Conservation (phyloP, 1,140 invertebrate species). For the Bombus cullumanus region DNA sequence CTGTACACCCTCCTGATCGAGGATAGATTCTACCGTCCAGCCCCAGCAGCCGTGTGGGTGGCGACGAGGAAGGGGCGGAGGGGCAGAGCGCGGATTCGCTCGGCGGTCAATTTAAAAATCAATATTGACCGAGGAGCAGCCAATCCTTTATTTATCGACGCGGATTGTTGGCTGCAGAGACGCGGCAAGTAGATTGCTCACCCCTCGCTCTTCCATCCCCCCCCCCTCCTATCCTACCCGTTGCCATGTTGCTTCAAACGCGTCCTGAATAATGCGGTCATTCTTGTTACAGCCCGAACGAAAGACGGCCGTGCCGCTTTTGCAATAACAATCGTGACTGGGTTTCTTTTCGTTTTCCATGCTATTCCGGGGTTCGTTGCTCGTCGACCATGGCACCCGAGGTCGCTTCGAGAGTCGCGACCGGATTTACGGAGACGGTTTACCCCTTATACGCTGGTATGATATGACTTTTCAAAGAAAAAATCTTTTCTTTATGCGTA, state of each 20-base stretch:
- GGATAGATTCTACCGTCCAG: conserved; percentile 61
- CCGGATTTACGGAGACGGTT: background rate
- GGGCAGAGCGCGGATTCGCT: conserved; percentile 75
- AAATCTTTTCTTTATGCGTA: no score
- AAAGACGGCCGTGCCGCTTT: conserved; percentile 38
- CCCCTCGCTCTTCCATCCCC: conserved; percentile 31
- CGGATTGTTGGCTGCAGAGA: conserved; percentile 77
- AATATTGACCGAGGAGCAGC: conserved; percentile 82
- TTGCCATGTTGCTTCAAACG: conserved; percentile 77
- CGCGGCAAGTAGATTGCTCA: conserved; percentile 71
- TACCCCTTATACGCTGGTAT: background rate
- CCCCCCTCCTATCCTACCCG: conserved; percentile 37
- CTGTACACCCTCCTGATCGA: conserved; percentile 52
- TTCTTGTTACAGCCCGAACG: conserved; percentile 65
- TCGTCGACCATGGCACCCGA: background rate
- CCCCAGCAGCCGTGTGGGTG: background rate
- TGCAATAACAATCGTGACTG: conserved; percentile 51
- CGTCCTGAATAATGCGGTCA: conserved; percentile 78
- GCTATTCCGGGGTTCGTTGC: background rate
- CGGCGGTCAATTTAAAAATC: conserved; percentile 83
- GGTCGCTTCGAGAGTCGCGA: background rate
- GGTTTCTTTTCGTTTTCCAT: background rate
- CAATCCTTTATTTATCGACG: conserved; percentile 82
- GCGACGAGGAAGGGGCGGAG: background rate
- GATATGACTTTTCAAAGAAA: background rate